Percentiles rank a stretch among this genome's conserved stretches.
phyloP scores from a whole-genome alignment of 1,140 invertebrate species.

The Eumeta japonica region DNA sequence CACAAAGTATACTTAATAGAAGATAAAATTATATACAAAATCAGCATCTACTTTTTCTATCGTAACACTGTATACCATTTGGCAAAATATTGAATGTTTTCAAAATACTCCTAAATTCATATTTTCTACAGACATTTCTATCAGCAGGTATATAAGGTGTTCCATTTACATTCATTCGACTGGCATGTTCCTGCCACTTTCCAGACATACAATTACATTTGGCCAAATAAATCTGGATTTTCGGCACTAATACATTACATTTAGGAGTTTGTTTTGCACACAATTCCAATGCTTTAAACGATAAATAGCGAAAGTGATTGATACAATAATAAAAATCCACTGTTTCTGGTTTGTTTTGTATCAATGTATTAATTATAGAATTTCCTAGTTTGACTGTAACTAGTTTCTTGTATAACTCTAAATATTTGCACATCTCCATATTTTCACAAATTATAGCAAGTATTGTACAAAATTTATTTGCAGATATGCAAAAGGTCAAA shows the following conservation, averaged over 20 bases:
- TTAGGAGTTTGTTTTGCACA: constrained; percentile 39
- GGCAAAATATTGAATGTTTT: constrained; percentile 7
- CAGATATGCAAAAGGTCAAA: constrained; percentile 43
- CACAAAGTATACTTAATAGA: no score
- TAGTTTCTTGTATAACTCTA: constrained; percentile 43
- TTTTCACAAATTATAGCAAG: constrained; percentile 33
- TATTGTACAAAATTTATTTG: constrained; percentile 55
- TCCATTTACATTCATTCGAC: constrained; percentile 29
- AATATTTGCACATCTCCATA: constrained; percentile 27
- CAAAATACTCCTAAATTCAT: constrained; percentile 24
- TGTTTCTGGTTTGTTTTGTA: constrained; percentile 26
- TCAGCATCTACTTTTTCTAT: constrained; percentile 3
- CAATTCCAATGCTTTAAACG: constrained; percentile 42
- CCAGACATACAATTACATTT: constrained; percentile 51
- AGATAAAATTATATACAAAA: no score
- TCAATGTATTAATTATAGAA: constrained; percentile 34
- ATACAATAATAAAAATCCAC: constrained; percentile 44
- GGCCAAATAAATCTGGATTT: constrained; percentile 31
- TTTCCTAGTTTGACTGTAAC: constrained; percentile 45
- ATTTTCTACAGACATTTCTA: constrained; percentile 35
- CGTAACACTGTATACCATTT: constrained; percentile 10
- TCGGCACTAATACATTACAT: constrained; percentile 34
- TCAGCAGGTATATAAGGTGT: constrained; percentile 16
- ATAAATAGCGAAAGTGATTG: constrained; percentile 52
- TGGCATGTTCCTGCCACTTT: constrained; percentile 42